These are phyloP conservation scores for Pogonocichla stellata DNA, from an alignment of 2,113 vertebrate species.

Conservation along the genomic window DNA sequence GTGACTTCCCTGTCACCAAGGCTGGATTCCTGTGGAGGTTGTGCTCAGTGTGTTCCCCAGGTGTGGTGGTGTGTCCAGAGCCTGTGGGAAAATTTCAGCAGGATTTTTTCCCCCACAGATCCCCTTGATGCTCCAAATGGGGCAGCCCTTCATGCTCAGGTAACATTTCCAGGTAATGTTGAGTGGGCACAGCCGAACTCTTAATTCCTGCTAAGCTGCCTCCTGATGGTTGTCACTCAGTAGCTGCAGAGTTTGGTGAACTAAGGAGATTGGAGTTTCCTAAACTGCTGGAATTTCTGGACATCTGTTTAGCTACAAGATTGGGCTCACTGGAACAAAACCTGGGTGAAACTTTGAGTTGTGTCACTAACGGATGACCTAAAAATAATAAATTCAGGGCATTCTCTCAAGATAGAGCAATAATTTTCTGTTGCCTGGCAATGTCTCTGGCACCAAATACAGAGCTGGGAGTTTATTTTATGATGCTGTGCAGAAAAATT, in stretches of 20 bases:
- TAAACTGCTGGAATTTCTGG: background rate
- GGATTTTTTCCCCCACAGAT: background rate
- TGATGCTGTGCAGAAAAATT: constrained; percentile 42
- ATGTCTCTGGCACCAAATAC: background rate
- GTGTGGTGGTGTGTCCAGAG: background rate
- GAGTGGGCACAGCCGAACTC: background rate
- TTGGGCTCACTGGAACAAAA: background rate
- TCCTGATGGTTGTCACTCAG: background rate
- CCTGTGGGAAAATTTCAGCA: background rate
- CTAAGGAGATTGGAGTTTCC: background rate
- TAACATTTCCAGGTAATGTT: background rate
- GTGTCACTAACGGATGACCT: background rate
- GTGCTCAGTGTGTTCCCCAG: rapidly evolving
- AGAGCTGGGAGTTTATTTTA: constrained; percentile 43
- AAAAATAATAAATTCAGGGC: constrained; percentile 30
- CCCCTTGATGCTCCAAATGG: background rate
- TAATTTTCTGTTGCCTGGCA: constrained; percentile 56
- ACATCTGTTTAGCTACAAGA: background rate
- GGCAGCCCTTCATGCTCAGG: background rate
- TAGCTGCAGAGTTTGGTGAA: background rate
- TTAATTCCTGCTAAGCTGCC: background rate
- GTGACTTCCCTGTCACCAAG: background rate
- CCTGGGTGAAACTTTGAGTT: background rate
- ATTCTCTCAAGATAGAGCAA: constrained; percentile 12
- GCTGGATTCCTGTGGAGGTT: background rate